Conservation (phyloP, 2,888 invertebrate genomes). For the Diarsia brunnea region DNA sequence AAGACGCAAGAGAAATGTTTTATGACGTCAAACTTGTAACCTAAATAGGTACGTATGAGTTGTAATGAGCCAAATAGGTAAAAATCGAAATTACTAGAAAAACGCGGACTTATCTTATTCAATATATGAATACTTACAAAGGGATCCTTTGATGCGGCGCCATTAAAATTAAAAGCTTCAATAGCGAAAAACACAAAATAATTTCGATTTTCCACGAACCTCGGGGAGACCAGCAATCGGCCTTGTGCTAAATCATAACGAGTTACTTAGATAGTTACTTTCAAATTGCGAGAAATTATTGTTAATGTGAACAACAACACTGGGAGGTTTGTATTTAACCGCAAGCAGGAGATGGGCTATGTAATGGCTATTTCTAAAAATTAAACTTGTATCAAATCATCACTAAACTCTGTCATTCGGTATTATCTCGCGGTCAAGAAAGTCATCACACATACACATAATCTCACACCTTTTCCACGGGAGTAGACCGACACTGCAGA, state of each 20-base stretch:
- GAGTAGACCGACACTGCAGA: neutral
- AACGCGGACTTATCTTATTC: neutral
- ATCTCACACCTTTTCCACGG: neutral
- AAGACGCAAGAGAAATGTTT: conserved; percentile 17
- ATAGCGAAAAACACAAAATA: neutral
- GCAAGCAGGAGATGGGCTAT: neutral
- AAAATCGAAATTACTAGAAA: neutral
- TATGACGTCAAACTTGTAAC: conserved; percentile 23
- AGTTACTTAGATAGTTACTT: neutral
- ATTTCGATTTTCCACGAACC: neutral
- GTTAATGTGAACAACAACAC: neutral
- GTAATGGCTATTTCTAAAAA: neutral
- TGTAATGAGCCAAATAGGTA: neutral
- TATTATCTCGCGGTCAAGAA: neutral
- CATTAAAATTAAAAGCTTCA: neutral
- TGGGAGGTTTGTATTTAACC: neutral
- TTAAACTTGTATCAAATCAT: neutral
- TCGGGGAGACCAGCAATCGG: neutral
- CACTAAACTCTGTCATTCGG: neutral
- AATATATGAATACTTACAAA: neutral
- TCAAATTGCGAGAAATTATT: neutral
- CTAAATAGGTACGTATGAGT: neutral
- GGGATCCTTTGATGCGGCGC: neutral
- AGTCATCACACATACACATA: neutral
- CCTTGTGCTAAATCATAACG: neutral